These are phyloP conservation scores for Perizoma flavofasciatum DNA, from an alignment of 2,888 invertebrate species.

Conservation along the genomic window DNA sequence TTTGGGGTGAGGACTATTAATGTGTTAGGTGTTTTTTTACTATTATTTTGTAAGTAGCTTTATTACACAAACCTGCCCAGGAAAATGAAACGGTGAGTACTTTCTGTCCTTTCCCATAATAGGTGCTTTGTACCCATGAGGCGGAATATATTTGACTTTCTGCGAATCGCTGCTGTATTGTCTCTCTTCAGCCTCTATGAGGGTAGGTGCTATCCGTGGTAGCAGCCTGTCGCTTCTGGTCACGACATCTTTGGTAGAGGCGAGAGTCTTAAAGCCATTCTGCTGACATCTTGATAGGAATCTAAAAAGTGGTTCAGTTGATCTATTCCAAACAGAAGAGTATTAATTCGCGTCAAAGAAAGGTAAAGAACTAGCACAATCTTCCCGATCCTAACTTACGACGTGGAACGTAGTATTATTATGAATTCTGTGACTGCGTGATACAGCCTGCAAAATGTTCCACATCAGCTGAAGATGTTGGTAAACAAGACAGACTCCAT, in stretches of 20 bases:
- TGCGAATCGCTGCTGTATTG: conserved; percentile 42
- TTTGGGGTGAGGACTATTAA: too few relatives aligned
- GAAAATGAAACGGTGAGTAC: conserved; percentile 68
- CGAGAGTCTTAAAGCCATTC: conserved; percentile 38
- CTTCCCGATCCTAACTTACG: too few relatives aligned
- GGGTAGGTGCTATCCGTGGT: conserved; percentile 7
- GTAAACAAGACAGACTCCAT: too few relatives aligned
- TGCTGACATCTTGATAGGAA: conserved; percentile 39
- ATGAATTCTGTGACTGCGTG: too few relatives aligned
- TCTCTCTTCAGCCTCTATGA: conserved; percentile 24
- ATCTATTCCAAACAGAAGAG: background rate
- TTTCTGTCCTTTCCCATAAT: conserved; percentile 51
- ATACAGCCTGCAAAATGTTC: too few relatives aligned
- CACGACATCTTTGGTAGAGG: conserved; percentile 35
- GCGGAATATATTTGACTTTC: conserved; percentile 48
- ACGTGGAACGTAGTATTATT: too few relatives aligned
- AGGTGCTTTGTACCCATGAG: conserved; percentile 49
- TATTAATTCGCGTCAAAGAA: background rate
- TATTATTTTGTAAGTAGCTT: too few relatives aligned
- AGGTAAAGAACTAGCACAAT: too few relatives aligned
- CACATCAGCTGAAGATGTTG: too few relatives aligned
- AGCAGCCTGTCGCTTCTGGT: conserved; percentile 33
- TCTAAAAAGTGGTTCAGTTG: conserved; percentile 7
- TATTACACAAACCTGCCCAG: conserved; percentile 57
- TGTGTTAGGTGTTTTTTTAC: too few relatives aligned